These are phyloP conservation scores for Venustaconcha ellipsiformis DNA, from an alignment of 1,140 invertebrate genomes.

Conservation along the genomic window DNA sequence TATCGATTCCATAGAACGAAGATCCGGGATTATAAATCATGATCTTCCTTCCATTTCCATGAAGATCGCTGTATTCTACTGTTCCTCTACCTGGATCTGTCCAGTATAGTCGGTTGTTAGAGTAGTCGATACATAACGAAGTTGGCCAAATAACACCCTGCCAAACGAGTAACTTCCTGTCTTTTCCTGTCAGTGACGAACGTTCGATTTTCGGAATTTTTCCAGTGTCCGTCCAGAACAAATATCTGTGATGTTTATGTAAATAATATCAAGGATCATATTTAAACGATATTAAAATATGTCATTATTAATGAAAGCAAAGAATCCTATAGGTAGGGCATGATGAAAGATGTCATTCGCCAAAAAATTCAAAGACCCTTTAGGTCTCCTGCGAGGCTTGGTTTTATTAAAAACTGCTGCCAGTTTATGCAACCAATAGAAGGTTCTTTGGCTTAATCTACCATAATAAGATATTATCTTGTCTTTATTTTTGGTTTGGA, in stretches of 20 bases:
- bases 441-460: too few species aligned
- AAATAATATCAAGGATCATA: too few species aligned
- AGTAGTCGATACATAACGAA: constrained; percentile 8
- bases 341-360: too few species aligned
- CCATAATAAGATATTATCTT: too few species aligned
- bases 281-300: too few species aligned
- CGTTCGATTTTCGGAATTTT: constrained; percentile 19
- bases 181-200: constrained; percentile 12
- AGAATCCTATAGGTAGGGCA: too few species aligned
- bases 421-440: too few species aligned
- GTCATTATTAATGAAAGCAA: too few species aligned
- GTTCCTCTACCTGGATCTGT: constrained; percentile 19
- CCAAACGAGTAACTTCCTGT: constrained; percentile 13
- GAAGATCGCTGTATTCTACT: constrained; percentile 12
- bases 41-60: constrained; percentile 10
- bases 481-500: too few species aligned
- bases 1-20: constrained; percentile 14
- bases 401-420: too few species aligned
- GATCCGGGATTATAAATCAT: constrained; percentile 4
- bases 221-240: constrained; percentile 29
- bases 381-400: too few species aligned
- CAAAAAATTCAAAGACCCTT: too few species aligned
- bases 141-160: constrained; percentile 14
- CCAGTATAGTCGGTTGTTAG: constrained; percentile 11
- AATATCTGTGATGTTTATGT: constrained; percentile 2